Conservation (phyloP, 2,888 invertebrate genomes). For the Pristionchus exspectatus region DNA sequence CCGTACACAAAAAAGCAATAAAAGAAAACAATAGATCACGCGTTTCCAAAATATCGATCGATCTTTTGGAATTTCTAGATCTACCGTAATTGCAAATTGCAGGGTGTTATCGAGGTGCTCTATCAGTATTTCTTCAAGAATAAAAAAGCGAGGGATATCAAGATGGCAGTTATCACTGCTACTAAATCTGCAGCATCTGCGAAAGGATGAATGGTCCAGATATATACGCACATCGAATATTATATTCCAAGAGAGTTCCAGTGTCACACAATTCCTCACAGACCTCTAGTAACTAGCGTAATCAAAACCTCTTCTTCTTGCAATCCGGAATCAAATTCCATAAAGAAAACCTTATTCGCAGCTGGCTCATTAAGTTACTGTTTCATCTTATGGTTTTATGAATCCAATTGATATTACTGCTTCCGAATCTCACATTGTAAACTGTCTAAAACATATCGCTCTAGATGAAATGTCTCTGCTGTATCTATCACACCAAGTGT, state of each 20-base stretch:
- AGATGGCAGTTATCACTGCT: constrained; percentile 51
- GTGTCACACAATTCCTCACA: too few relatives aligned
- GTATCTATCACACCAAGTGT: not conserved
- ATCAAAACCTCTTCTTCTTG: too few relatives aligned
- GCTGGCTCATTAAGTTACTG: not conserved
- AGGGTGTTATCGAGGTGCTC: constrained; percentile 68
- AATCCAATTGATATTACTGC: too few relatives aligned
- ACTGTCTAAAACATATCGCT: too few relatives aligned
- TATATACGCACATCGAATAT: too few relatives aligned
- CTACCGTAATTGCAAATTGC: not conserved
- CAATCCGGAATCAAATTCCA: not conserved
- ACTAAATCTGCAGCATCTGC: not conserved
- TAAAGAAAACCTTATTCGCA: not conserved
- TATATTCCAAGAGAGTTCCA: too few relatives aligned
- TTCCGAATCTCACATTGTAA: not conserved
- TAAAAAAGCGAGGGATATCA: constrained; percentile 61
- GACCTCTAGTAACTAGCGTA: too few relatives aligned
- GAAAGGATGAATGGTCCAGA: not conserved
- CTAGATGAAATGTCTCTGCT: not conserved
- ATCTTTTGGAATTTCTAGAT: too few relatives aligned
- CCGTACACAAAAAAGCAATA: too few relatives aligned
- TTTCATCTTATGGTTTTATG: not conserved
- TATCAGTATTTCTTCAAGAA: constrained; percentile 69
- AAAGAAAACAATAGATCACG: too few relatives aligned
- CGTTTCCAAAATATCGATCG: too few relatives aligned